A percentile compares a stretch with the other conserved stretches of the same genome.
These are phyloP conservation scores for Heteropelma amictum DNA, from an alignment of 2,888 invertebrate species.

Conservation along the genomic window DNA sequence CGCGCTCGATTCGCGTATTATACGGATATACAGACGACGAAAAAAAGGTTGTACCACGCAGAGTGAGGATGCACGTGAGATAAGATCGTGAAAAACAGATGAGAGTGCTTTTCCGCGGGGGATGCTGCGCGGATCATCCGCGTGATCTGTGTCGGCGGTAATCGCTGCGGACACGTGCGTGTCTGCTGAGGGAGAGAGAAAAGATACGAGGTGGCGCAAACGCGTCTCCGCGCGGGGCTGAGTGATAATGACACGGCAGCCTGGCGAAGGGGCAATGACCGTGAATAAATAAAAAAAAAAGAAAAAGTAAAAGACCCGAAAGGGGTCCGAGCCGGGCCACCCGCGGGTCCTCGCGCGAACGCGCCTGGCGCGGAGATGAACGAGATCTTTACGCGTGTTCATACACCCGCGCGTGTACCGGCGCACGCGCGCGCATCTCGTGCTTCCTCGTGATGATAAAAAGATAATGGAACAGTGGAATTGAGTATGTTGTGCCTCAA, in stretches of 20 bases:
- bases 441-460: neutral
- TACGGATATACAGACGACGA: too few relatives aligned
- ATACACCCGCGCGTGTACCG: neutral
- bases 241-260: constrained; percentile 53
- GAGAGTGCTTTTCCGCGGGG: too few relatives aligned
- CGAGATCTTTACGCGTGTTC: neutral
- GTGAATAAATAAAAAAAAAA: constrained; percentile 46
- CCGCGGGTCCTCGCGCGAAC: constrained; percentile 3
- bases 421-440: neutral
- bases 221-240: constrained; percentile 36
- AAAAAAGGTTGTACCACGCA: too few relatives aligned
- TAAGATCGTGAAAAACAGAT: too few relatives aligned
- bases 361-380: neutral
- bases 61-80: too few relatives aligned
- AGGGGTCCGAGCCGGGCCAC: constrained; percentile 10
- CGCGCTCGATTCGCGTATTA: too few relatives aligned
- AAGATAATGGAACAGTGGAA: constrained; percentile 11
- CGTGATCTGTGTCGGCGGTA: too few relatives aligned
- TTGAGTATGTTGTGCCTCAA: constrained; percentile 70
- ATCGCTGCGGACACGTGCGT: neutral
- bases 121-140: too few relatives aligned
- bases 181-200: neutral
- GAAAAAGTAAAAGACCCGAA: too few relatives aligned
- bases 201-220: constrained; percentile 47
- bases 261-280: constrained; percentile 47